phyloP scores from a whole-genome alignment of 2,113 vertebrate species.

The Cricetomys ansorgei region DNA sequence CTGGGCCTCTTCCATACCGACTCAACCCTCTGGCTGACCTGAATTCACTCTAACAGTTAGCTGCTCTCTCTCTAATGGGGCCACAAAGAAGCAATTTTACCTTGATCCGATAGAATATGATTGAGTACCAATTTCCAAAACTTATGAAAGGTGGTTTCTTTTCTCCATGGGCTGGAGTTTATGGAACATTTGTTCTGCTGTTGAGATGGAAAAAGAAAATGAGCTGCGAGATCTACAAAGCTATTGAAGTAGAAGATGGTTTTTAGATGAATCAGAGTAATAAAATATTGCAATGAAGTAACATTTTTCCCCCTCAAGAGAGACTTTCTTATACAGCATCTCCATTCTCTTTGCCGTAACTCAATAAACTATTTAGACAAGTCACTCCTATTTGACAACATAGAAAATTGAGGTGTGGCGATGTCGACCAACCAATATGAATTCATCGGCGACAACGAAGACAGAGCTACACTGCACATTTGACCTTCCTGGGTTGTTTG shows the following conservation, averaged over 20 bases:
- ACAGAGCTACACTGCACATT: not conserved
- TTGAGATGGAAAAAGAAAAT: not conserved
- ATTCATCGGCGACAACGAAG: not conserved
- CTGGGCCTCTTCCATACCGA: not conserved
- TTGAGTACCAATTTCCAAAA: conserved; percentile 10
- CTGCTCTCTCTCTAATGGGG: not conserved
- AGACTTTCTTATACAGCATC: not conserved
- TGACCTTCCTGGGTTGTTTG: not conserved
- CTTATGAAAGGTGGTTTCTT: not conserved
- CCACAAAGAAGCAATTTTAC: not conserved
- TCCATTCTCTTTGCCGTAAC: not conserved
- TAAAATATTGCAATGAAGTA: conserved; percentile 29
- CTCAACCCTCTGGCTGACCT: not conserved
- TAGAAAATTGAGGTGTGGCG: not conserved
- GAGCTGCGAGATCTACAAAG: not conserved
- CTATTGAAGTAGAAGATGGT: not conserved
- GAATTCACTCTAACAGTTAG: not conserved
- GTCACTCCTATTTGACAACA: not conserved
- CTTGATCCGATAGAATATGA: not conserved
- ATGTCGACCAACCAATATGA: not conserved
- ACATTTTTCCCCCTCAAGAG: not conserved
- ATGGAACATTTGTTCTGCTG: conserved; percentile 41
- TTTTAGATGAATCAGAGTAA: conserved; percentile 26
- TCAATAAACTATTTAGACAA: conserved; percentile 52
- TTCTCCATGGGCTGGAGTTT: not conserved